These are phyloP conservation scores for Pipistrellus pygmaeus DNA, from an alignment of 2,797 vertebrate genomes.

Conservation along the genomic window DNA sequence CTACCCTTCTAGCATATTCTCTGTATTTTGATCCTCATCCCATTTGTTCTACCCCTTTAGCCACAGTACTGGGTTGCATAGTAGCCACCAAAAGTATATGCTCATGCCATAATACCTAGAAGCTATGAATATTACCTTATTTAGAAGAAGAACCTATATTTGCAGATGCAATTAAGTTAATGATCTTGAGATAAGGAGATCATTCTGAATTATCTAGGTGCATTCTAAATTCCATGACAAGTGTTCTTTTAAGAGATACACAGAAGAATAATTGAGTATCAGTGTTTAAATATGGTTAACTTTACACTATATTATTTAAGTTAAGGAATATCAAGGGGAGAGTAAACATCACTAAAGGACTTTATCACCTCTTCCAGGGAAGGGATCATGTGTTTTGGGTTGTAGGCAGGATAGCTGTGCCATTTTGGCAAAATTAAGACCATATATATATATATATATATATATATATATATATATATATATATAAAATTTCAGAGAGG, in stretches of 20 bases:
- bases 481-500: too few species aligned
- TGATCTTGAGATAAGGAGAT: not conserved
- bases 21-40: not conserved
- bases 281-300: not conserved
- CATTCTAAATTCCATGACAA: not conserved
- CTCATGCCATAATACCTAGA: not conserved
- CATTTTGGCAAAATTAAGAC: not conserved
- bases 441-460: too few species aligned
- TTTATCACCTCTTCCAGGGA: not conserved
- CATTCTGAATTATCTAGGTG: not conserved
- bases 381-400: not conserved
- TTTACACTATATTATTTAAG: constrained; percentile 45
- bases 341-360: not conserved
- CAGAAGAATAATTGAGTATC: not conserved
- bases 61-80: not conserved
- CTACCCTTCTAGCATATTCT: not conserved
- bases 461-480: too few species aligned
- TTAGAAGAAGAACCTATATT: not conserved
- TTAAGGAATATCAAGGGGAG: not conserved
- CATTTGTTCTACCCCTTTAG: not conserved
- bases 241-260: too few species aligned
- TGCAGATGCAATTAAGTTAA: not conserved
- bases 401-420: not conserved
- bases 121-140: not conserved
- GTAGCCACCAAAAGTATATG: not conserved